A percentile compares a stretch with the other conserved stretches of the same genome.
Conservation (phyloP, 2,888 invertebrate genomes). For the Plemyria rubiginata region DNA sequence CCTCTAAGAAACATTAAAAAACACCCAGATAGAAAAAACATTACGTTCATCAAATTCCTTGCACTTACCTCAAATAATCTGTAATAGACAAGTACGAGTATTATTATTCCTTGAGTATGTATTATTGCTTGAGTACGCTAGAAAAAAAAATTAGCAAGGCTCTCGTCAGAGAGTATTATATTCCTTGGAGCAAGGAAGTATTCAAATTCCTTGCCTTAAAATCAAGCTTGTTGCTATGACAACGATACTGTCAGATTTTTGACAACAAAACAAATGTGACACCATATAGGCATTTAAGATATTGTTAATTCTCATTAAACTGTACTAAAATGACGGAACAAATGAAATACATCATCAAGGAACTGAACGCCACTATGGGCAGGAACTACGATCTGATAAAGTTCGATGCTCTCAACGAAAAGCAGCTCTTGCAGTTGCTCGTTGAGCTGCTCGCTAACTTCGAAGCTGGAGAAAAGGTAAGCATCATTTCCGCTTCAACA, state of each 20-base stretch:
- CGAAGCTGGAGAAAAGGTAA: conserved; percentile 87
- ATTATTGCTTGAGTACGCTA: too few relatives aligned
- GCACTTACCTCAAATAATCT: too few relatives aligned
- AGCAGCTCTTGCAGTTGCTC: conserved; percentile 90
- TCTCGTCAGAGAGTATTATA: too few relatives aligned
- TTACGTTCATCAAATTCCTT: too few relatives aligned
- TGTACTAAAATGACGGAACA: conserved; percentile 85
- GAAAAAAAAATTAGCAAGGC: too few relatives aligned
- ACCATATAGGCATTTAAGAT: neutral
- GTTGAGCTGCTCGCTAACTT: conserved; percentile 90
- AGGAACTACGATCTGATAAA: conserved; percentile 92
- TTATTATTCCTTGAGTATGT: too few relatives aligned
- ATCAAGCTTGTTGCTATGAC: conserved; percentile 45
- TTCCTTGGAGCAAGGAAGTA: too few relatives aligned
- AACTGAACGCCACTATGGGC: conserved; percentile 89
- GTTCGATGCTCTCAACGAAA: conserved; percentile 91
- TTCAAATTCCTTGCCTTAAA: too few relatives aligned
- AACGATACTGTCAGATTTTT: conserved; percentile 43
- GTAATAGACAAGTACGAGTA: too few relatives aligned
- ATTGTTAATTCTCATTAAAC: neutral
- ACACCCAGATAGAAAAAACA: too few relatives aligned
- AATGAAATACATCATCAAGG: conserved; percentile 88
- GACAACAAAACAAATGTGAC: conserved; percentile 19
- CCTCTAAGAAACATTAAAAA: too few relatives aligned
- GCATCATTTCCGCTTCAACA: conserved; percentile 1